Evolutionary conservation across 2,888 invertebrate species (phyloP).

Genomic region (Lepidocyrtinus sp.): DNA sequence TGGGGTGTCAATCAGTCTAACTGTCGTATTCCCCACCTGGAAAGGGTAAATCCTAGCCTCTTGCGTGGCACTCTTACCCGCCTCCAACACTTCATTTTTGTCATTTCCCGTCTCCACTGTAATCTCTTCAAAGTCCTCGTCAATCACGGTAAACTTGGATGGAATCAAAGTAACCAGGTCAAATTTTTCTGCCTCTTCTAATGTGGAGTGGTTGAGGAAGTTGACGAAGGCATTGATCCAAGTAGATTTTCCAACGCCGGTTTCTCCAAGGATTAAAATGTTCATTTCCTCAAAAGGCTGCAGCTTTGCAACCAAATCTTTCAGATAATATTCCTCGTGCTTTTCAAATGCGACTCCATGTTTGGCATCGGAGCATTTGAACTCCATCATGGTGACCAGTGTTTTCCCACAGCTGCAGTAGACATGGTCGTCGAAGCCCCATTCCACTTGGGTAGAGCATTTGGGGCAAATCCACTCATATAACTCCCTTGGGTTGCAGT

Average conservation of each 20-base stretch:
- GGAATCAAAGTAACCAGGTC: slow-evolving; percentile 39
- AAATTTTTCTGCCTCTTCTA: slow-evolving; percentile 40
- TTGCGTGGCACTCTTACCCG: slow-evolving; percentile 46
- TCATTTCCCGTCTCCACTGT: slow-evolving; percentile 16
- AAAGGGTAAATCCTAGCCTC: slow-evolving; percentile 37
- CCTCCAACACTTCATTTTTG: slow-evolving; percentile 30
- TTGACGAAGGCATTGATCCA: slow-evolving; percentile 65
- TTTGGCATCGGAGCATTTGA: slow-evolving; percentile 30
- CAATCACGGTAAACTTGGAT: slow-evolving; percentile 39
- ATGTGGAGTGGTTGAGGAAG: slow-evolving; percentile 35
- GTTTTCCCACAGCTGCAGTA: slow-evolving; percentile 48
- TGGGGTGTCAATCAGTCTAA: slow-evolving; percentile 61
- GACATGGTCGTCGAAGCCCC: slow-evolving; percentile 37
- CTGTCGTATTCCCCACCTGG: background rate
- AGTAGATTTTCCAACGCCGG: slow-evolving; percentile 66
- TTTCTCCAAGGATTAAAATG: slow-evolving; percentile 63
- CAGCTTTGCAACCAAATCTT: background rate
- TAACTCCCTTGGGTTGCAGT: background rate
- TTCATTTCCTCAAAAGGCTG: slow-evolving; percentile 32
- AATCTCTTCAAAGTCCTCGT: slow-evolving; percentile 47
- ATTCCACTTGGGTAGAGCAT: slow-evolving; percentile 24
- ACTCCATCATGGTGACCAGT: background rate
- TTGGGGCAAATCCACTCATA: slow-evolving; percentile 29
- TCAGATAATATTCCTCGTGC: background rate
- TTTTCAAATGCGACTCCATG: slow-evolving; percentile 28